A percentile compares a stretch with the other conserved stretches of the same genome.
phyloP scores from a whole-genome alignment of 2,888 invertebrate species.

The Plebejus anna region DNA sequence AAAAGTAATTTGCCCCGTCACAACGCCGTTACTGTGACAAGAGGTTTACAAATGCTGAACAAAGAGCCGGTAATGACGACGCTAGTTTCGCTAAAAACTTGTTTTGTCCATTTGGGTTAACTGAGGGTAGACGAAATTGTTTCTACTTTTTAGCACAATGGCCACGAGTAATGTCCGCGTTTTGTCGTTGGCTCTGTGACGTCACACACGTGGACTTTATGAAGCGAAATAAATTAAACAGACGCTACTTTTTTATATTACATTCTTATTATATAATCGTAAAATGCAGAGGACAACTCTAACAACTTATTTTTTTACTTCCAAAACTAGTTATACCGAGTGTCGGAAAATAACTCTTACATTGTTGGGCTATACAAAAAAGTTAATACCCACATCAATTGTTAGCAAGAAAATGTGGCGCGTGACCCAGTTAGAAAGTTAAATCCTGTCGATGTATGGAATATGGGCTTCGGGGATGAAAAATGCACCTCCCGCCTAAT shows the following conservation, averaged over 20 bases:
- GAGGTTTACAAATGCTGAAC: slow-evolving; percentile 63
- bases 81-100: slow-evolving; percentile 54
- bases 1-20: slow-evolving; percentile 74
- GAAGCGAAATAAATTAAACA: background rate
- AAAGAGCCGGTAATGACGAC: slow-evolving; percentile 61
- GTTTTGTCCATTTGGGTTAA: slow-evolving; percentile 36
- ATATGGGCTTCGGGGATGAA: slow-evolving; percentile 33
- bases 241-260: background rate
- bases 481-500: slow-evolving; percentile 39
- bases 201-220: slow-evolving; percentile 10
- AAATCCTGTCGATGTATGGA: slow-evolving; percentile 27
- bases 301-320: background rate
- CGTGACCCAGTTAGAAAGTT: slow-evolving; percentile 24
- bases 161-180: slow-evolving; percentile 31
- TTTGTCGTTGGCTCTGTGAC: slow-evolving; percentile 26
- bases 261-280: background rate
- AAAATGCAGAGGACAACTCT: background rate
- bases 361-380: background rate
- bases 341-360: background rate
- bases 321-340: background rate
- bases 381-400: slow-evolving; percentile 2
- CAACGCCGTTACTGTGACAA: slow-evolving; percentile 44
- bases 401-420: slow-evolving; percentile 12
- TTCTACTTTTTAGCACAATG: slow-evolving; percentile 32
- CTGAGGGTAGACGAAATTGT: slow-evolving; percentile 31